Evolutionary conservation across 2,797 vertebrate genomes (phyloP).

Genomic region (Geotria australis): DNA sequence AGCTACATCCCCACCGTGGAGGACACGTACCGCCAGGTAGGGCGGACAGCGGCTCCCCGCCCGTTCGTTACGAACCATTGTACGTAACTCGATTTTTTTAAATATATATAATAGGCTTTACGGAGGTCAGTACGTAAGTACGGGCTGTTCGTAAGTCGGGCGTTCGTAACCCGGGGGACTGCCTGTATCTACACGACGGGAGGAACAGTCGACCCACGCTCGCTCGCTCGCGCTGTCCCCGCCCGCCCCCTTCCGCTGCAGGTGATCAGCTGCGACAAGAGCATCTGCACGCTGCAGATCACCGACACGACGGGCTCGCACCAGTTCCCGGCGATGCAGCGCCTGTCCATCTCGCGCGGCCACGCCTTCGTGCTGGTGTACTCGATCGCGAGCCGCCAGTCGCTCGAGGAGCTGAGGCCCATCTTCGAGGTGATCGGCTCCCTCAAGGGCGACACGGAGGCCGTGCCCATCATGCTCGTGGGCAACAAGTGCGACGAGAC

Average conservation of each 20-base stretch:
- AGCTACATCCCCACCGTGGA: slow-evolving; percentile 89
- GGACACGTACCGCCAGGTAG: slow-evolving; percentile 86
- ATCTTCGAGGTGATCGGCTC: slow-evolving; percentile 74
- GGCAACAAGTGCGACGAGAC: slow-evolving; percentile 91
- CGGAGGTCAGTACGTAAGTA: no score
- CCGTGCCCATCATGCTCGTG: slow-evolving; percentile 82
- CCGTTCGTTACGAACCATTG: no score
- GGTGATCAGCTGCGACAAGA: slow-evolving; percentile 90
- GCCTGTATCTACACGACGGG: no score
- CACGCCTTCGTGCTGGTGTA: slow-evolving; percentile 81
- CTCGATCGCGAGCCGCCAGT: slow-evolving; percentile 68
- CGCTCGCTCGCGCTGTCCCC: no score
- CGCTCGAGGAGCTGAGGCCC: slow-evolving; percentile 67
- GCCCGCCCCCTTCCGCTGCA: no score
- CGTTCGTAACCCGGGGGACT: no score
- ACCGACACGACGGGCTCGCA: slow-evolving; percentile 82
- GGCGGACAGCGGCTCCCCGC: no score
- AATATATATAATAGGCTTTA: no score
- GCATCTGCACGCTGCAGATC: slow-evolving; percentile 77
- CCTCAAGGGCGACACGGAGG: slow-evolving; percentile 69
- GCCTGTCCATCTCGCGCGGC: slow-evolving; percentile 77
- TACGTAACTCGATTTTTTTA: no score
- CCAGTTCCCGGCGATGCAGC: slow-evolving; percentile 91
- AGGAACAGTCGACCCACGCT: no score
- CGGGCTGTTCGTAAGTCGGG: no score